Evolutionary conservation across 2,797 vertebrate species (phyloP), one percentile per base, ranked within the genome.

Genomic region (Sebastolobus alascanus): DNA sequence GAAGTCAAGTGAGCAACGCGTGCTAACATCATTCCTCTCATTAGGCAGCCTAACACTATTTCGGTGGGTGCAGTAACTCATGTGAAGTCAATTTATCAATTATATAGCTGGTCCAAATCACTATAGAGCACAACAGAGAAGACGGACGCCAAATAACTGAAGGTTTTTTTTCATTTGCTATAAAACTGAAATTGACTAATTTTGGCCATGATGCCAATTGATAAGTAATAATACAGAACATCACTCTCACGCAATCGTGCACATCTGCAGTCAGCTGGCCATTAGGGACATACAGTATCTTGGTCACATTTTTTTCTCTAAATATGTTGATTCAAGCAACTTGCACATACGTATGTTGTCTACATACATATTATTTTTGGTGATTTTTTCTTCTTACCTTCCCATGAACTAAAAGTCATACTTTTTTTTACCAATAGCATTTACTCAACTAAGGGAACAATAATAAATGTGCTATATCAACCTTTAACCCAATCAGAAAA

Each of bases 61-160:
- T 82, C 14, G 22, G 13, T n/a, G 64, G 46, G 46, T 70, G 52
- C 66, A 52, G 83, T 18, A 33, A 33, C 82, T 92, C 91, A 90
- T 84, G 85, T 93, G 89, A 89, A 85, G 82, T 80, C 78, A 89
- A 58, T 92, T 87, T 50, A 69, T 61, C 74, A 33, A 71, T 86
- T 86, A 82, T 59, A 58, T 37, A 25, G 79, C 35, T 22, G 40
- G 22, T 43, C 37, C 22, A 56, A 77, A 70, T 55, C n/a, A 77
- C 61, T 38, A 4, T 2, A 61, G 43, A 67, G 27, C 8, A 20
- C 60, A 76, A 46, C 38, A 4, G 29, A 43, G 12, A 68, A 54
- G 63, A 72, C 2, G 38, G 22, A 66, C 1, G 4, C 9, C 11
- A 71, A 59, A 46, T 5, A 8, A 58, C 6, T 5, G 20, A 35